phyloP scores from a whole-genome alignment of 2,888 invertebrate species.

The Lymantria dispar region DNA sequence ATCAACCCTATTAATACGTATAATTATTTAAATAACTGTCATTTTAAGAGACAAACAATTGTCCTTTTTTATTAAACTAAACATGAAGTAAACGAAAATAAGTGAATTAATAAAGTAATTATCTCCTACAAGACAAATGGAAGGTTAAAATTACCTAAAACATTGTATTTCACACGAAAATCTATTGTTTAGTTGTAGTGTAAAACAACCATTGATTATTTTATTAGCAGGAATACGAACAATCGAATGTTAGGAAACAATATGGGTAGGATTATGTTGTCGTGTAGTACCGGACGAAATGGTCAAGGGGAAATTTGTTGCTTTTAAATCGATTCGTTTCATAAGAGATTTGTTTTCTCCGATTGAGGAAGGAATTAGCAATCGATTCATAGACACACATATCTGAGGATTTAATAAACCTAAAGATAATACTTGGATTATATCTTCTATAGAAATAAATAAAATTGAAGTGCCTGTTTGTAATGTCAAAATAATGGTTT shows the following conservation, averaged over 20 bases:
- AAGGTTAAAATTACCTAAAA: slow-evolving; percentile 20
- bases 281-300: background rate
- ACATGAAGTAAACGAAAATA: slow-evolving; percentile 2
- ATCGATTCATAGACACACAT: too few relatives aligned
- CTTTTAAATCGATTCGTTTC: too few relatives aligned
- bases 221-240: slow-evolving; percentile 13
- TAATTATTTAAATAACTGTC: too few relatives aligned
- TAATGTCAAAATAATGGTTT: too few relatives aligned
- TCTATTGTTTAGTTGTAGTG: slow-evolving; percentile 15
- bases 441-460: too few relatives aligned
- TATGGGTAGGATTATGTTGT: background rate
- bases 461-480: too few relatives aligned
- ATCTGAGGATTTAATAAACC: too few relatives aligned
- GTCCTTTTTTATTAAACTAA: background rate
- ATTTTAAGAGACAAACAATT: background rate
- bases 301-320: too few relatives aligned
- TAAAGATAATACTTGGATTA: too few relatives aligned
- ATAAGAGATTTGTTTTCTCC: too few relatives aligned
- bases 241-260: slow-evolving; percentile 11
- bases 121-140: slow-evolving; percentile 11
- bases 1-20: too few relatives aligned
- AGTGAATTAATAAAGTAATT: slow-evolving; percentile 18
- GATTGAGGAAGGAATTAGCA: too few relatives aligned
- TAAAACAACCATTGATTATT: slow-evolving; percentile 21
- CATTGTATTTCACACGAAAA: slow-evolving; percentile 21